Conservation (phyloP, 2,888 invertebrate genomes). For the Hyposoter dolosus region DNA sequence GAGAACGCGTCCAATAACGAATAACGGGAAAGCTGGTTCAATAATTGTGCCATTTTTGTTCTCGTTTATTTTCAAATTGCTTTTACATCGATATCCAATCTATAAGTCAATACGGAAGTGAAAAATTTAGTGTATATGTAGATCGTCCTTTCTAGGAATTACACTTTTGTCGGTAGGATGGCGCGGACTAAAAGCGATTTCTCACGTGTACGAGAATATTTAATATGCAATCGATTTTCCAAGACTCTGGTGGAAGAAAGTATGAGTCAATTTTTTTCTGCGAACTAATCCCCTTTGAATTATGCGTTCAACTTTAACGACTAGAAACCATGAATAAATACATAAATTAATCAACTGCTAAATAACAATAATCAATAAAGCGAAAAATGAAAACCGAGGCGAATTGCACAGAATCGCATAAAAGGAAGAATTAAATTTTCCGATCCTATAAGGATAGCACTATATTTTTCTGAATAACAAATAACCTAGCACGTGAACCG, state of each 20-base stretch:
- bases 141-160: background rate
- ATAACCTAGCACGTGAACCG: background rate
- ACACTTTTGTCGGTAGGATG: background rate
- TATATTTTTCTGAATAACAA: background rate
- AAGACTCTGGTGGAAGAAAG: background rate
- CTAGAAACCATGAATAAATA: background rate
- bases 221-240: slow-evolving; percentile 7
- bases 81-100: slow-evolving; percentile 39
- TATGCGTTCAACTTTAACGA: background rate
- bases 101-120: slow-evolving; percentile 29
- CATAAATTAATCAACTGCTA: background rate
- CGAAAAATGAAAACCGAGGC: background rate
- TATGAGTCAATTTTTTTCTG: background rate
- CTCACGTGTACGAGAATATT: background rate
- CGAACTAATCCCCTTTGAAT: background rate
- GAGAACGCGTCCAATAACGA: slow-evolving; percentile 52
- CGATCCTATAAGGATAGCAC: background rate
- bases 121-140: background rate
- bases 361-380: background rate
- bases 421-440: background rate
- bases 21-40: slow-evolving; percentile 60
- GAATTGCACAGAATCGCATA: background rate
- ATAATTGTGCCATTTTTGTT: slow-evolving; percentile 32
- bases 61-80: background rate
- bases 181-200: background rate